These are phyloP conservation scores for Ectropis grisescens DNA, from an alignment of 1,140 invertebrate genomes.

Conservation along the genomic window DNA sequence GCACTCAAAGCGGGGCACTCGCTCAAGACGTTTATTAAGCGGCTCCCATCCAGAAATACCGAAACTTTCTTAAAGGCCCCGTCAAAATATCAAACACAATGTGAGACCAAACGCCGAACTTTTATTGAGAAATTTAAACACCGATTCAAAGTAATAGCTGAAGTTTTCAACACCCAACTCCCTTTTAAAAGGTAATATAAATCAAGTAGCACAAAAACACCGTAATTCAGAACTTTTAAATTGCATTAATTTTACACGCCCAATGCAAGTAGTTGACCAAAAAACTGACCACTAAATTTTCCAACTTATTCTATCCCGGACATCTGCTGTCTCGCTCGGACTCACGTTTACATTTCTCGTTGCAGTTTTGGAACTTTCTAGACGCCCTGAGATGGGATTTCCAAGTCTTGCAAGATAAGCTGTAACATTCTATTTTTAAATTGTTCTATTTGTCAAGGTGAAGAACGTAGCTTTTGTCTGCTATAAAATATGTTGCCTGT, in stretches of 20 bases:
- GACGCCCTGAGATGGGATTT: not conserved
- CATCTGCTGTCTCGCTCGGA: conserved; percentile 12
- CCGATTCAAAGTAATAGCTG: conserved; percentile 30
- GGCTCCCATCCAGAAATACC: conserved; percentile 4
- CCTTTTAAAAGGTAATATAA: conserved; percentile 11
- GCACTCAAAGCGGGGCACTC: no score
- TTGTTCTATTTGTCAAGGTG: conserved; percentile 1
- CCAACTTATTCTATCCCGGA: conserved; percentile 15
- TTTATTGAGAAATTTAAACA: conserved; percentile 41
- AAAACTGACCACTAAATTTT: conserved; percentile 17
- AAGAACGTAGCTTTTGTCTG: not conserved
- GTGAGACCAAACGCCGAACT: conserved; percentile 17
- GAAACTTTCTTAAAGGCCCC: conserved; percentile 5
- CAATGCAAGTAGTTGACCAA: conserved; percentile 14
- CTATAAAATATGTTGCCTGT: no score
- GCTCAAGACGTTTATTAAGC: conserved; percentile 12
- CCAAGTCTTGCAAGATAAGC: conserved; percentile 6
- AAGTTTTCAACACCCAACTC: conserved; percentile 16
- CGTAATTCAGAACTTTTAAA: conserved; percentile 20
- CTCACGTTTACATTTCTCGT: conserved; percentile 6
- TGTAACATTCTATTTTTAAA: conserved; percentile 3
- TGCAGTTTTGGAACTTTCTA: not conserved
- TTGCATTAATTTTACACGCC: conserved; percentile 18
- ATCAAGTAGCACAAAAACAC: conserved; percentile 19
- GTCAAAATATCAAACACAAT: conserved; percentile 26